Evolutionary conservation across 2,113 vertebrate genomes (phyloP).

Genomic region (Osmerus eperlanus): DNA sequence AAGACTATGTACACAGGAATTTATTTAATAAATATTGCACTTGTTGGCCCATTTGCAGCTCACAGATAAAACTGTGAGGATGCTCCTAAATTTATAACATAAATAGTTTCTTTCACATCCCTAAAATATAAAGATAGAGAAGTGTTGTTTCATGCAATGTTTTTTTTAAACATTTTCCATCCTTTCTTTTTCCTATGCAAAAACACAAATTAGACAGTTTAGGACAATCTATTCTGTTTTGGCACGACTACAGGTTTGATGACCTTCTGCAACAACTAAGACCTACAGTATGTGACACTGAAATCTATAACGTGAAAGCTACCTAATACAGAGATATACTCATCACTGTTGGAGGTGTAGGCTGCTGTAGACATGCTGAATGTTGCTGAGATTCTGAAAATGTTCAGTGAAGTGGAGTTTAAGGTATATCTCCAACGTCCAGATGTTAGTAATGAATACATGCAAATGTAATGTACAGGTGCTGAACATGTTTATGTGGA

Average conservation of each 20-base stretch:
- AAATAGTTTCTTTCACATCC: conserved; percentile 71
- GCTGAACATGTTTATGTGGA: no score
- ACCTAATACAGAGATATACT: no score
- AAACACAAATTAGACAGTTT: conserved; percentile 8
- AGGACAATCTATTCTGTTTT: conserved; percentile 39
- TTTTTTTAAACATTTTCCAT: conserved; percentile 46
- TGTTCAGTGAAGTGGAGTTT: not conserved
- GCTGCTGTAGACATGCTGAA: no score
- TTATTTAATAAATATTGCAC: conserved; percentile 98
- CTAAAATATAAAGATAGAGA: conserved; percentile 78
- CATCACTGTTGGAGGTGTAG: no score
- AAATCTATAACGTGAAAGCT: no score
- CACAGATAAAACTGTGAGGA: conserved; percentile 77
- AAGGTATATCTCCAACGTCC: not conserved
- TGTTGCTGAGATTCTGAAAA: not conserved
- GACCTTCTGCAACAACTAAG: not conserved
- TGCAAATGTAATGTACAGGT: no score
- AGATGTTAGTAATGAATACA: not conserved
- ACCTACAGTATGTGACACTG: no score
- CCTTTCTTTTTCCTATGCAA: conserved; percentile 47
- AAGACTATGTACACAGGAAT: conserved; percentile 91
- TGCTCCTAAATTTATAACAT: conserved; percentile 72
- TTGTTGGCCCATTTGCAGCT: conserved; percentile 95
- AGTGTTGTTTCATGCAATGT: conserved; percentile 85
- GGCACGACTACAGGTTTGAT: conserved; percentile 49